Evolutionary conservation across 2,113 vertebrate genomes (phyloP).

Genomic region (Ondatra zibethicus): DNA sequence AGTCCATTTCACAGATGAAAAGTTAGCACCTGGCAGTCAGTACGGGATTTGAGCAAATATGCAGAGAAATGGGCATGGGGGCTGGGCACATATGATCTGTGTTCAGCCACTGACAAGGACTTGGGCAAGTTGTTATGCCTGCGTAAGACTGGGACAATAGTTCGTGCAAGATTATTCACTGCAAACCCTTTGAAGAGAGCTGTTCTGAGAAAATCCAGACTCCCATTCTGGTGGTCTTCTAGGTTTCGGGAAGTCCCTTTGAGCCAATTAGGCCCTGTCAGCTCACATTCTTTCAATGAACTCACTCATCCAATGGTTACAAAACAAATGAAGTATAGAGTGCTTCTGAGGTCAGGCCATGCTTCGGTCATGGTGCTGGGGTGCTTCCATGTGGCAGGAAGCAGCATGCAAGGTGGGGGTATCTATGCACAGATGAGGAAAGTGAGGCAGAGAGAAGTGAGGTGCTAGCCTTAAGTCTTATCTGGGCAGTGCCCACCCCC

Average conservation of each 20-base stretch:
- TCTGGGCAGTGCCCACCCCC: neutral
- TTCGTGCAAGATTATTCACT: neutral
- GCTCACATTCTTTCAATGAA: neutral
- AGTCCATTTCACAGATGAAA: neutral
- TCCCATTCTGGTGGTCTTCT: neutral
- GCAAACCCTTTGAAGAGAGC: neutral
- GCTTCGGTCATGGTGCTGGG: neutral
- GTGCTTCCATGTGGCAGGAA: rapidly evolving
- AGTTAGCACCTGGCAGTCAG: neutral
- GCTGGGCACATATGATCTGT: neutral
- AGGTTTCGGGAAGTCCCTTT: conserved; percentile 22
- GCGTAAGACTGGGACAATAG: neutral
- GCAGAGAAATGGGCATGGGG: neutral
- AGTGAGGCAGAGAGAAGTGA: neutral
- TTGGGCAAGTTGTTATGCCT: neutral
- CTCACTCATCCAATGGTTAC: neutral
- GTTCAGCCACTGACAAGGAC: neutral
- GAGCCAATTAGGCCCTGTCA: neutral
- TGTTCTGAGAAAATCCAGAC: conserved; percentile 40
- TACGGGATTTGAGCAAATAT: neutral
- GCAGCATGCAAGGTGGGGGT: neutral
- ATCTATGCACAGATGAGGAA: neutral
- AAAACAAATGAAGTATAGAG: neutral
- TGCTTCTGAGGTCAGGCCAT: neutral
- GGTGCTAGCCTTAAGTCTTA: neutral